phyloP scores from a whole-genome alignment of 2,113 vertebrate species.

The Chaetura pelagica region DNA sequence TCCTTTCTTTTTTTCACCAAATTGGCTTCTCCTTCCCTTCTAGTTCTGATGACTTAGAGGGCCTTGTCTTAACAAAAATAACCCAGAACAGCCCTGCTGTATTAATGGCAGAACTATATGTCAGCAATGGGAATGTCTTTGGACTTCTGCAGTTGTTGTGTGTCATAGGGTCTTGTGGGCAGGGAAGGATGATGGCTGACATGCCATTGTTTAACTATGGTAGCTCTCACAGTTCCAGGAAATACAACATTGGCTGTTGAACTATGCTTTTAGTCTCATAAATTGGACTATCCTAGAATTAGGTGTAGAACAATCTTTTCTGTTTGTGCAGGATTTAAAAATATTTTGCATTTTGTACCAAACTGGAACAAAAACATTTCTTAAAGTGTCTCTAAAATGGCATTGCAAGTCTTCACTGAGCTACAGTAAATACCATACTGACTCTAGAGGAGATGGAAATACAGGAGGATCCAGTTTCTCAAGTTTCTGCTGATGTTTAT shows the following conservation, averaged over 20 bases:
- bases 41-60: neutral
- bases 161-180: neutral
- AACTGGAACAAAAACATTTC: neutral
- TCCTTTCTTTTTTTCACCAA: neutral
- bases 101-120: neutral
- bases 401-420: constrained; percentile 21
- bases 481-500: constrained; percentile 55
- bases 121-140: neutral
- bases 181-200: neutral
- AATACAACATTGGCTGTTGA: neutral
- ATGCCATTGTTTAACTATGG: neutral
- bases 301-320: neutral
- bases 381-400: neutral
- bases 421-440: neutral
- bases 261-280: neutral
- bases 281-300: neutral
- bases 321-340: neutral
- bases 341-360: neutral
- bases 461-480: constrained; percentile 44
- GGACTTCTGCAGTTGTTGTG: neutral
- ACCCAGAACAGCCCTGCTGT: neutral
- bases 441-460: constrained; percentile 17
- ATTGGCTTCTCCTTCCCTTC: neutral
- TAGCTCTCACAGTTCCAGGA: neutral
- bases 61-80: neutral